Percentiles rank a stretch among this genome's conserved stretches.
Conservation (phyloP, 2,797 vertebrate genomes). For the Hyperoplus lanceolatus region DNA sequence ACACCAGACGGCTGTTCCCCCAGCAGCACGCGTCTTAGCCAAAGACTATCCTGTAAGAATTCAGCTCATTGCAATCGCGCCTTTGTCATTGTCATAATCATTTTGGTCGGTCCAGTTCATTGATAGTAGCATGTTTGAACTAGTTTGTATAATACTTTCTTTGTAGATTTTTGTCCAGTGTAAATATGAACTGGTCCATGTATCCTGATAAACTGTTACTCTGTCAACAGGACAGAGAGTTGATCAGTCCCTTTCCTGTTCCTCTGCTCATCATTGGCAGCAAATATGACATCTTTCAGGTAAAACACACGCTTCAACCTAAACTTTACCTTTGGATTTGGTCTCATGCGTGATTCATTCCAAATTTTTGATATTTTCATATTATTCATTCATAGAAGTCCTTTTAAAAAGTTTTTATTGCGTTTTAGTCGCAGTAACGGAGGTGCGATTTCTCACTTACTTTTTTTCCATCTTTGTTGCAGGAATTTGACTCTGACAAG, state of each 20-base stretch:
- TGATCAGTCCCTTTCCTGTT: slow-evolving; percentile 93
- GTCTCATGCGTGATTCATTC: not conserved
- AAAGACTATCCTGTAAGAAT: slow-evolving; percentile 94
- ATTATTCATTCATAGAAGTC: not conserved
- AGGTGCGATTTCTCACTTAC: no score
- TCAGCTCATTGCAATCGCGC: not conserved
- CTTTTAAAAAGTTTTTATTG: not conserved
- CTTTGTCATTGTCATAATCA: not conserved
- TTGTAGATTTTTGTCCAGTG: not conserved
- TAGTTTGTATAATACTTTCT: no score
- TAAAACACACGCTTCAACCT: slow-evolving; percentile 74
- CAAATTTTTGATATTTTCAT: not conserved
- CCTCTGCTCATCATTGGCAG: slow-evolving; percentile 95
- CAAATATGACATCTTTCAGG: slow-evolving; percentile 97
- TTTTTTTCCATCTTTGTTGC: slow-evolving; percentile 35
- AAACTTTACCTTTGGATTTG: not conserved
- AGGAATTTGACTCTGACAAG: slow-evolving; percentile 96
- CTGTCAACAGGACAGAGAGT: slow-evolving; percentile 91
- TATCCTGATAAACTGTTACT: slow-evolving; percentile 26
- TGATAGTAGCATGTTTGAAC: not conserved
- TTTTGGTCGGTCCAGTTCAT: not conserved
- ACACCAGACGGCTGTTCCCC: slow-evolving; percentile 77
- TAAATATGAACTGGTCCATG: not conserved
- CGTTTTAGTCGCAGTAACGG: not conserved
- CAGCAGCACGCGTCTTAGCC: slow-evolving; percentile 81